Base-by-base conservation (phyloP, 2,113 vertebrate species). In the Hypanus sabinus region DNA sequence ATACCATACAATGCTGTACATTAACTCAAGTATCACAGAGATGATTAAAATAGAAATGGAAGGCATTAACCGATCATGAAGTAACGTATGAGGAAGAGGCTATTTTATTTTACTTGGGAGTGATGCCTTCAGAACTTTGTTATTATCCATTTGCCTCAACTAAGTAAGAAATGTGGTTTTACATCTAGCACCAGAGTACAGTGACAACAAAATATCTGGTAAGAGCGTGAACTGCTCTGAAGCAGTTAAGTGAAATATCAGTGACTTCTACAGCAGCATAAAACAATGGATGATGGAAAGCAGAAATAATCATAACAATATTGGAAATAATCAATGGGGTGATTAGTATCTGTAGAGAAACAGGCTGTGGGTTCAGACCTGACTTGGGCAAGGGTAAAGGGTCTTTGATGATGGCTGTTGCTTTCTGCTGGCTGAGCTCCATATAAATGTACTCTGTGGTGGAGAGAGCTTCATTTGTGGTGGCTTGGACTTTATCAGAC, bases 41-140 rank as follows among this genome's bases (percentile, higher is more conserved):
- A 65, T 36, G 85, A 62, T 68, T 30, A 90, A 90, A 75, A 93
- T 81, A 36, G 22, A 93, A 92, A 71, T 70, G 90, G 60, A 11
- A 14, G 36, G 24, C 24, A 73, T 93, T 46, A 93, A 93, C 38
- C 73, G 91, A 93, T 70, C 65, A 36, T 4, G 7, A 71, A 70
- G 68, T 73, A 75, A 73, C 6, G 65, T 90, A 33, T 90, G 83
- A 62, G 83, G 60, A 62, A 46, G 90, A 71, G 68, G 33, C 70
- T 22, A 46, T 11, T 16, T 16, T n/a, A 60, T 16, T 88, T 88
- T 87, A 87, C 10, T 87, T 87, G 27, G 60, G 83, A 0, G 14
- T 88, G 57, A 62, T 88, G 83, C 30, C 83, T 57, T 85, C 22
- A 0, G 46, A 81, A 27, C 20, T 2, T 55, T 57, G 55, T 12